A percentile compares a stretch with the other conserved stretches of the same genome.
These are phyloP conservation scores for Rhinichthys osculus DNA, from an alignment of 2,797 vertebrate genomes.

Conservation along the genomic window DNA sequence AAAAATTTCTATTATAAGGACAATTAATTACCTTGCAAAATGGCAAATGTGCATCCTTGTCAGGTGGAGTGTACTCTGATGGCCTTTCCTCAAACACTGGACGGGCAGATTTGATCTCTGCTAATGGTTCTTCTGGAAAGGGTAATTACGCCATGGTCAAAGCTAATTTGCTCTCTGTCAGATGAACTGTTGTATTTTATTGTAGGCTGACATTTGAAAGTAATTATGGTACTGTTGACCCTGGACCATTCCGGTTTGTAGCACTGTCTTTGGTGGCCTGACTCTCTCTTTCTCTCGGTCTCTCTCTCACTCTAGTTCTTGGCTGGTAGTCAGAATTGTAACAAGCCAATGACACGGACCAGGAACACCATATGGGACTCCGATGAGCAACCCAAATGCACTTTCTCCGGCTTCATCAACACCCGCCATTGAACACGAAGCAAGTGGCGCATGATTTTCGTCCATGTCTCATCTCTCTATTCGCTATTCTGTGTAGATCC, in stretches of 20 bases:
- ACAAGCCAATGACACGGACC: constrained; percentile 99
- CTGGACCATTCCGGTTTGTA: constrained; percentile 99
- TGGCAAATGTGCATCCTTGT: constrained; percentile 99
- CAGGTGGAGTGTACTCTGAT: constrained; percentile 99
- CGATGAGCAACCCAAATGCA: constrained; percentile 83
- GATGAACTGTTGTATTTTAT: constrained; percentile 99
- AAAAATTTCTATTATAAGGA: constrained; percentile 99
- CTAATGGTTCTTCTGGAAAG: constrained; percentile 99
- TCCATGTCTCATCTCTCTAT: constrained; percentile 69
- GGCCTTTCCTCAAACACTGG: constrained; percentile 99
- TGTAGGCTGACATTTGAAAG: constrained; percentile 99
- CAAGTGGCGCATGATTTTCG: constrained; percentile 75
- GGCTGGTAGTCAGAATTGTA: constrained; percentile 98
- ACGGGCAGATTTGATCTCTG: constrained; percentile 99
- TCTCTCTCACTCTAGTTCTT: constrained; percentile 69
- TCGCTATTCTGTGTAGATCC: constrained; percentile 75
- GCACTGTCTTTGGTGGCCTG: constrained; percentile 92
- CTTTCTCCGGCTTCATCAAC: constrained; percentile 57
- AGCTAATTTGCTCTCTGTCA: constrained; percentile 99
- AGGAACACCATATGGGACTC: constrained; percentile 99
- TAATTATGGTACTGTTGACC: constrained; percentile 99
- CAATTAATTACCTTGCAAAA: constrained; percentile 99
- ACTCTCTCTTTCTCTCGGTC: constrained; percentile 74
- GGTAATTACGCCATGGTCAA: constrained; percentile 99
- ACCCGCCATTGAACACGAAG: constrained; percentile 70